These are phyloP conservation scores for Mystacornis crossleyi DNA, from an alignment of 2,113 vertebrate genomes.

Conservation along the genomic window DNA sequence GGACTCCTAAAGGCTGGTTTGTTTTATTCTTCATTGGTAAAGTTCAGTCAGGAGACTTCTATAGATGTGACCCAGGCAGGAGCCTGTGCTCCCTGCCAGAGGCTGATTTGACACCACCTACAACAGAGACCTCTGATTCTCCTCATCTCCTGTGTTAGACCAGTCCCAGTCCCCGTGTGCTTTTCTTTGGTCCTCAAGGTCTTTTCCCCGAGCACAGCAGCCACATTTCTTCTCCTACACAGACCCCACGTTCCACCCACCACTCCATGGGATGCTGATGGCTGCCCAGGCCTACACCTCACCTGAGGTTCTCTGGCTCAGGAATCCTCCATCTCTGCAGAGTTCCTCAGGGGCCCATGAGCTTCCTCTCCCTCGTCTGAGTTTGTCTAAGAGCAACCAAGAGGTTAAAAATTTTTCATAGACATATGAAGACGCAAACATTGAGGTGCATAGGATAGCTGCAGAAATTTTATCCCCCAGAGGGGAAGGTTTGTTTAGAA, in stretches of 20 bases:
- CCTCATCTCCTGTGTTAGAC: fast-evolving
- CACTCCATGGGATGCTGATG: fast-evolving
- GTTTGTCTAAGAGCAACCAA: background rate
- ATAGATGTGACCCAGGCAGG: background rate
- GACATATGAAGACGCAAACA: background rate
- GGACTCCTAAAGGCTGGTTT: background rate
- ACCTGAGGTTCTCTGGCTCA: background rate
- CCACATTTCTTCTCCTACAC: background rate
- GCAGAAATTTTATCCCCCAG: background rate
- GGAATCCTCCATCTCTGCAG: background rate
- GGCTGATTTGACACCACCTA: background rate
- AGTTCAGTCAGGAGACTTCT: background rate
- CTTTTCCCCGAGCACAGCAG: background rate
- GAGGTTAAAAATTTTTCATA: background rate
- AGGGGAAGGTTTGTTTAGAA: background rate
- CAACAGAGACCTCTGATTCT: background rate
- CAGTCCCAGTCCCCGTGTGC: background rate
- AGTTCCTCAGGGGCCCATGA: background rate
- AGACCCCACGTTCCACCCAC: background rate
- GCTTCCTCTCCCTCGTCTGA: background rate
- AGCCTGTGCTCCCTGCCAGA: background rate
- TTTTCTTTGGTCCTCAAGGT: background rate
- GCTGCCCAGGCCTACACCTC: background rate
- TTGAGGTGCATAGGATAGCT: background rate
- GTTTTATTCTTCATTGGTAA: background rate